Base-by-base conservation (phyloP, 2,797 vertebrate genomes). In the Hoplostethus atlanticus region DNA sequence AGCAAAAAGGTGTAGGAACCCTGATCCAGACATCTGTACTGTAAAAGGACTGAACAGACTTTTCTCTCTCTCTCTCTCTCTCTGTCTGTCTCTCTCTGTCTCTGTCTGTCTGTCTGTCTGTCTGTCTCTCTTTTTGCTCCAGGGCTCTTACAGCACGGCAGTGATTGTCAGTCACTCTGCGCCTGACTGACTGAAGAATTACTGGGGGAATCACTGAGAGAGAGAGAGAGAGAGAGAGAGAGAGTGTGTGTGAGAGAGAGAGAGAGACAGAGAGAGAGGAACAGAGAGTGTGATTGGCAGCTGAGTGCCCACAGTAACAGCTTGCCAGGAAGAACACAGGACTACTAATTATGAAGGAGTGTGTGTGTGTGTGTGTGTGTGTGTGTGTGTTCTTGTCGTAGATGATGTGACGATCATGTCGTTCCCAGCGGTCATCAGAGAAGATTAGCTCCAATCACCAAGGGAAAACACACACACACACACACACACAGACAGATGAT, bases 291-390 rank as follows among this genome's bases (percentile, higher is more conserved):
- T 87, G 85, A 87, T 77, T 83, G 83, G 83, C 80, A 87, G 83
- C 83, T 83, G 46, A 79, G 80, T 80, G 77, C 40, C 48, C 66
- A 51, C 56, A 81, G 83, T 59, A 81, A 81, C 80, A 83, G 77
- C 76, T 73, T 68, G 81, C 70, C 71, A 73, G 68, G 38, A 71
- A 73, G 76, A 85, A 84, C 83, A 80, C 76, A 82, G n/a, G 78
- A 81, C 76, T 54, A 71, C 80, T 83, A 87, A 87, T 87, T 81
- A 83, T 69, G 78, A 68, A 55, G 58, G 54, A 17, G 61, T 59
- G 57, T 44, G 58, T 34, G 62, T 62, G 36, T 40, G 67, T 58
- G 64, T 66, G 72, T 50, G 59, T 36, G 63, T 36, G 54, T 50
- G 64, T 63, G 60, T 36, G 63, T 36, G 54, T 50, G 64, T 63